Evolutionary conservation across 1,140 invertebrate species (phyloP), one percentile per base, ranked within the genome.

Genomic region (Theocolax elegans): DNA sequence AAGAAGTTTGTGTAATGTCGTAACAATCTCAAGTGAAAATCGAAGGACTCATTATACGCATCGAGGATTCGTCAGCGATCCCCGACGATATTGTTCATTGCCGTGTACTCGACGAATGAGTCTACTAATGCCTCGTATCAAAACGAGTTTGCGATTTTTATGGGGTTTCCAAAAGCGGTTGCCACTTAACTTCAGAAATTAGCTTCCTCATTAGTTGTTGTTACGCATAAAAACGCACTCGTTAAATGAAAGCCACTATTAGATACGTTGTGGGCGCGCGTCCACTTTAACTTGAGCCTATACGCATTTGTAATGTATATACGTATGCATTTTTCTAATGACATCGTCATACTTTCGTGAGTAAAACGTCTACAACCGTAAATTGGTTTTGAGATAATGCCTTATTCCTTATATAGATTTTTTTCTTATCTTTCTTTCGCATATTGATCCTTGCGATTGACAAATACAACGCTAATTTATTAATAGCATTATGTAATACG

Each of bases 271-370:
- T 15, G 42, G 3, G 15, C n/a, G 31, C 56, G 15, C 10, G 25
- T 40, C 48, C 2, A 10, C 44, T 6, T 48, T 44, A 3, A 23
- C 48, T 66, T 25, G 6, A 56, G 9, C 25, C 8, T 3, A 8
- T 9, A 23, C 7, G n/a, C 27, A 6, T 35, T 35, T 4, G 4
- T 35, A n/a, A n/a, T 6, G 23, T 13, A 21, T 58, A 17, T 56
- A n/a, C 25, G 27, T 49, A 49, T 58, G 53, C 65, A 46, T 48
- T 67, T 67, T 67, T 67, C 65, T 67, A 67, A 67, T 67, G 65
- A 48, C 65, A 58, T 35, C 19, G 49, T 23, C 40, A 56, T 25
- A 44, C 48, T 46, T 17, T 25, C 29, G 38, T n/a, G 42, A 44
- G 31, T 44, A 48, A 67, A 66, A 54, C 29, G 53, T 31, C 42